Evolutionary conservation across 2,113 vertebrate species (phyloP).

Genomic region (Circaetus cinerascens): DNA sequence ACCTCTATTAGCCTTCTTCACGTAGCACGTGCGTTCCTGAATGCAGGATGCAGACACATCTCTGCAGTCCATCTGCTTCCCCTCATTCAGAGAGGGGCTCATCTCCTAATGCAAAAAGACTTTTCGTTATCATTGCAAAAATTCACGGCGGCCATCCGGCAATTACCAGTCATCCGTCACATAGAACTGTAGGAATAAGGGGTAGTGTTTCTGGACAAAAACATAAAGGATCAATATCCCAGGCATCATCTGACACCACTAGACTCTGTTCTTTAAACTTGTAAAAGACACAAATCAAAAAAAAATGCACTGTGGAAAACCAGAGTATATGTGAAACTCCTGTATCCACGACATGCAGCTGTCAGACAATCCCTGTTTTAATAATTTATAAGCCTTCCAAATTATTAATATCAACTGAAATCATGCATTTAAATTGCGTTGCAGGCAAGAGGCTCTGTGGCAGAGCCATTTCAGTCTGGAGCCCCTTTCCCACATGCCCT

Average conservation of each 20-base stretch:
- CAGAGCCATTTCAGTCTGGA: background rate
- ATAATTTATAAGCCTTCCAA: background rate
- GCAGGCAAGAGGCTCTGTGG: background rate
- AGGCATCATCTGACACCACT: background rate
- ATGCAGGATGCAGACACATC: background rate
- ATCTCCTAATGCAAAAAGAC: background rate
- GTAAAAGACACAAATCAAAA: background rate
- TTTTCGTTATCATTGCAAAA: background rate
- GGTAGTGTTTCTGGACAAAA: background rate
- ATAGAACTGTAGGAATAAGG: background rate
- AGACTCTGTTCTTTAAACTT: background rate
- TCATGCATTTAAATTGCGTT: background rate
- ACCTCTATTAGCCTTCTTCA: background rate
- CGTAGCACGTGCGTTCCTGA: background rate
- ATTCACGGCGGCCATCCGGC: background rate
- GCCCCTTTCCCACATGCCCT: background rate
- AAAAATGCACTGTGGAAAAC: background rate
- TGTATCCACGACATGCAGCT: background rate
- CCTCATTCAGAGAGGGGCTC: background rate
- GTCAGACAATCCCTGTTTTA: background rate
- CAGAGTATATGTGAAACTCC: background rate
- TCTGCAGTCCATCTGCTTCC: background rate
- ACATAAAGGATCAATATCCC: background rate
- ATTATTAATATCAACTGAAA: background rate
- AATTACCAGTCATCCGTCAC: background rate